A percentile compares a stretch with the other conserved stretches of the same genome.
Evolutionary conservation across 2,113 vertebrate species (phyloP).

Genomic region (Leucopsar rothschildi): DNA sequence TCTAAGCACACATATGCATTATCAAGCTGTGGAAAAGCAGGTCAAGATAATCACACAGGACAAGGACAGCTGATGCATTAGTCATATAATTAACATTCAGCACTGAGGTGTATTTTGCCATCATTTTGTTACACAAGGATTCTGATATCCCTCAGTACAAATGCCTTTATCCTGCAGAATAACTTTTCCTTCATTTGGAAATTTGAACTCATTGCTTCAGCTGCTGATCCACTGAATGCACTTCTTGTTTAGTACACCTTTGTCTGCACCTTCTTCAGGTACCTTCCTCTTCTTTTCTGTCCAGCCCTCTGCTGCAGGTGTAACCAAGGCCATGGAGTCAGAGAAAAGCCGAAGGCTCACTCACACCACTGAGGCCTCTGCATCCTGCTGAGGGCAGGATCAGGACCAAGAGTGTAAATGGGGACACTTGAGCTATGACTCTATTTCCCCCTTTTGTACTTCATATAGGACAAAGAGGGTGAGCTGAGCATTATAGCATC

Average conservation of each 20-base stretch:
- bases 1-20: neutral
- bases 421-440: neutral
- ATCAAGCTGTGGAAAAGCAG: neutral
- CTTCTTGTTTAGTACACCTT: neutral
- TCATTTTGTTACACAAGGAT: neutral
- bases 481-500: neutral
- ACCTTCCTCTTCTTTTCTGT: neutral
- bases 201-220: neutral
- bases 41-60: neutral
- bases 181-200: neutral
- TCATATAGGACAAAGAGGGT: neutral
- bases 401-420: neutral
- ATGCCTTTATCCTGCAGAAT: neutral
- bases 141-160: accelerated
- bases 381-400: neutral
- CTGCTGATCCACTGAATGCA: accelerated
- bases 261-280: neutral
- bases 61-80: neutral
- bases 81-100: neutral
- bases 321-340: neutral
- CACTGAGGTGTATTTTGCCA: neutral
- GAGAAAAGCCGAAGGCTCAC: neutral
- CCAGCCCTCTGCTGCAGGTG: neutral
- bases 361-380: neutral
- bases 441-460: neutral